Conservation (phyloP, 2,113 vertebrate genomes). For the Verasper variegatus region DNA sequence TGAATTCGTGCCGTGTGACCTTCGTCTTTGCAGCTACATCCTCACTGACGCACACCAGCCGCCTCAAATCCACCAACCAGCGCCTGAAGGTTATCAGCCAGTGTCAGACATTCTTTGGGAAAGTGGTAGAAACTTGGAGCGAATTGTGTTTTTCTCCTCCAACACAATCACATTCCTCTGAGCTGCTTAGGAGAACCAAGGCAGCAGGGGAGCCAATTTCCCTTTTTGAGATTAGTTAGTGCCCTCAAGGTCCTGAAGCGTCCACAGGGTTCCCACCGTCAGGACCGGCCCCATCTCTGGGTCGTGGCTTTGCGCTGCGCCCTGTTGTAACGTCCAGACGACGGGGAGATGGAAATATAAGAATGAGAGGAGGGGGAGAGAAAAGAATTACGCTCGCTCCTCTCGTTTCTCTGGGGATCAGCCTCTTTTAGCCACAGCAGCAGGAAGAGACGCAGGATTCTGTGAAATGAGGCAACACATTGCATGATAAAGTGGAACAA, state of each 20-base stretch:
- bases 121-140: constrained; percentile 46
- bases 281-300: constrained; percentile 11
- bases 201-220: constrained; percentile 34
- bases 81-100: constrained; percentile 38
- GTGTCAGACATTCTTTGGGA: constrained; percentile 49
- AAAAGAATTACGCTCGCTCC: not conserved
- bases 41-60: constrained; percentile 51
- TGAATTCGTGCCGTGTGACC: constrained; percentile 34
- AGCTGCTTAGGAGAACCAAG: constrained; percentile 11
- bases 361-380: not conserved
- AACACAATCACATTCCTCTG: constrained; percentile 44
- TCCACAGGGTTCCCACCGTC: constrained; percentile 20
- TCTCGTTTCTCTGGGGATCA: constrained; percentile 51
- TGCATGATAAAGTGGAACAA: not conserved
- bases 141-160: constrained; percentile 38
- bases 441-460: constrained; percentile 39
- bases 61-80: not conserved
- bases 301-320: not conserved
- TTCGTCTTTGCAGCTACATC: constrained; percentile 39
- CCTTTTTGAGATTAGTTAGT: constrained; percentile 26
- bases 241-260: not conserved
- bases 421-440: constrained; percentile 42
- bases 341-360: constrained; percentile 46
- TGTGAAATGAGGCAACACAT: constrained; percentile 41
- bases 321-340: constrained; percentile 3